These are phyloP conservation scores for Characodon lateralis DNA, from an alignment of 2,797 vertebrate genomes.

Conservation along the genomic window DNA sequence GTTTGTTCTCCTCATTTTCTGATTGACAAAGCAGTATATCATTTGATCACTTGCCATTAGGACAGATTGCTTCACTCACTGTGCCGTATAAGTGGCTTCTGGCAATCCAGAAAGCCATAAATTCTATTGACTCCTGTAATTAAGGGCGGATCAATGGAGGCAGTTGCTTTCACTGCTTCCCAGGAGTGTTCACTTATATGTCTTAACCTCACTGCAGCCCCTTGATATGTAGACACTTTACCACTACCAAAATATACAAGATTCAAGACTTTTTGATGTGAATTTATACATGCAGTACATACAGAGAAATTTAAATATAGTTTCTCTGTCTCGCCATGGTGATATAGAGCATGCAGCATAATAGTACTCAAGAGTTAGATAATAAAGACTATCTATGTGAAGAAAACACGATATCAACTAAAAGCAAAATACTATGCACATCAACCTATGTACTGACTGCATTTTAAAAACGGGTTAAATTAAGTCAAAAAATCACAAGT, in stretches of 20 bases:
- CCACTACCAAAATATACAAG: neutral
- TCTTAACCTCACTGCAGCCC: constrained; percentile 19
- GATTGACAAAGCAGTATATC: constrained; percentile 55
- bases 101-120: constrained; percentile 58
- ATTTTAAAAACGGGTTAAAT: too few relatives aligned
- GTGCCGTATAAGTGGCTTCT: constrained; percentile 60
- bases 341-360: too few relatives aligned
- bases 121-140: constrained; percentile 74
- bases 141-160: constrained; percentile 72
- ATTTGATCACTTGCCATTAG: constrained; percentile 66
- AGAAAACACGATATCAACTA: too few relatives aligned
- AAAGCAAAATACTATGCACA: too few relatives aligned
- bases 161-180: constrained; percentile 56
- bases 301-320: too few relatives aligned
- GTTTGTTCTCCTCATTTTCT: constrained; percentile 46
- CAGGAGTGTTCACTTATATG: constrained; percentile 20
- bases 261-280: neutral
- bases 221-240: constrained; percentile 25
- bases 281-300: too few relatives aligned
- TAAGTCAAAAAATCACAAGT: too few relatives aligned
- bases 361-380: too few relatives aligned
- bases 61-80: constrained; percentile 68
- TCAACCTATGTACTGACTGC: too few relatives aligned
- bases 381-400: too few relatives aligned
- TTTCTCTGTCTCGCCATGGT: too few relatives aligned